Evolutionary conservation across 2,113 vertebrate genomes (phyloP), one percentile per base, ranked within the genome.

Genomic region (Dicaeum eximium): DNA sequence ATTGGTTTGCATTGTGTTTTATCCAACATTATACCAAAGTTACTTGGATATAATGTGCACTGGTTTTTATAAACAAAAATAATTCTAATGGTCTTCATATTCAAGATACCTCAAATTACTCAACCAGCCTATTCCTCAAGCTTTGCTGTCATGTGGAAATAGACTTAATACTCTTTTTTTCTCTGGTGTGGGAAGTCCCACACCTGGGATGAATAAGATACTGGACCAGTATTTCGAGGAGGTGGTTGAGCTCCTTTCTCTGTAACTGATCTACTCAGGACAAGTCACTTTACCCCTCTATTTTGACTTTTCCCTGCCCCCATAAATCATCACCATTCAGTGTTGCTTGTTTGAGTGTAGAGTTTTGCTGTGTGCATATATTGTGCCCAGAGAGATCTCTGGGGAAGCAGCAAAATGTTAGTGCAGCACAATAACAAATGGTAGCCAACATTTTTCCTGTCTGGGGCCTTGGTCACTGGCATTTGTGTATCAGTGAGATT

Each of bases 291-390:
- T 28, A 10, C 15, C 9, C 27, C 27, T 79, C 53, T 85, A 2
- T 73, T 69, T 48, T 20, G 44, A 62, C 15, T 40, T 54, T 74
- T 48, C 23, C 13, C 9, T 67, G 6, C 4, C 24, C 6, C 13
- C 27, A 2, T 42, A 60, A 66, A 20, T 67, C 24, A 21, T 58
- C 75, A 16, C 71, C 18, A 27, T 69, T 71, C 25, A 31, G 33
- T 24, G 44, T 60, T 80, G 35, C 25, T 70, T 75, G 10, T 78
- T 64, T 69, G 50, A 53, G 18, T 10, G 22, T 25, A 19, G 64
- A 56, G 17, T 33, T 47, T 67, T 85, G 7, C 44, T 45, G 0
- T 3, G 33, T n/a, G 27, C 15, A 1, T 25, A 0, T 23, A 3
- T 31, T 58, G 31, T 35, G 31, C 40, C 9, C 42, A n/a, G 75